Conservation (phyloP, 2,888 invertebrate species). For the Keiferia lycopersicella region DNA sequence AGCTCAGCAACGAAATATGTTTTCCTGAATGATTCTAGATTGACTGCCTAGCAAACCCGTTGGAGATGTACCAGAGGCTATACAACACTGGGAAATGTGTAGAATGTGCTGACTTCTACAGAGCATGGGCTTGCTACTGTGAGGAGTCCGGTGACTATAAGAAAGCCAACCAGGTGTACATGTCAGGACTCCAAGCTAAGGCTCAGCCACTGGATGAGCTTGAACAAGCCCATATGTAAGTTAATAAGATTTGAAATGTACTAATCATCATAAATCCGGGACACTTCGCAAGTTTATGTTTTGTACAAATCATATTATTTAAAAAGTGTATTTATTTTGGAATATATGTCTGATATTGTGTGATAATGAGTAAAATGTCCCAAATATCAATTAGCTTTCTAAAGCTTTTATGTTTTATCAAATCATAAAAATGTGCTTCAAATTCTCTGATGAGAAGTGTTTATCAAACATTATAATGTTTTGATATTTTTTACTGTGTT, state of each 20-base stretch:
- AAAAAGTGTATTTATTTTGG: too few relatives aligned
- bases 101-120: slow-evolving; percentile 91
- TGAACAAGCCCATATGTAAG: slow-evolving; percentile 87
- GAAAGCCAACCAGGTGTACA: slow-evolving; percentile 91
- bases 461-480: too few relatives aligned
- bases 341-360: too few relatives aligned
- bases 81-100: slow-evolving; percentile 90
- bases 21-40: slow-evolving; percentile 76
- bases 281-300: too few relatives aligned
- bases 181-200: slow-evolving; percentile 86
- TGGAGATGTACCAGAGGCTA: slow-evolving; percentile 90
- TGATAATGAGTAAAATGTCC: too few relatives aligned
- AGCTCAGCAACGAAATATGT: neutral
- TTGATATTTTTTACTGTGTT: too few relatives aligned
- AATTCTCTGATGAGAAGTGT: too few relatives aligned
- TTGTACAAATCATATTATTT: too few relatives aligned
- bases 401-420: too few relatives aligned
- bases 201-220: slow-evolving; percentile 92
- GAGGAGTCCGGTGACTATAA: slow-evolving; percentile 91
- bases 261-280: slow-evolving; percentile 24
- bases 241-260: slow-evolving; percentile 37
- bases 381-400: too few relatives aligned
- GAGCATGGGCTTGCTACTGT: slow-evolving; percentile 94
- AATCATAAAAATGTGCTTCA: too few relatives aligned
- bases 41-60: slow-evolving; percentile 87